Conservation (phyloP, 1,140 invertebrate species). For the Aphidius ervi region DNA sequence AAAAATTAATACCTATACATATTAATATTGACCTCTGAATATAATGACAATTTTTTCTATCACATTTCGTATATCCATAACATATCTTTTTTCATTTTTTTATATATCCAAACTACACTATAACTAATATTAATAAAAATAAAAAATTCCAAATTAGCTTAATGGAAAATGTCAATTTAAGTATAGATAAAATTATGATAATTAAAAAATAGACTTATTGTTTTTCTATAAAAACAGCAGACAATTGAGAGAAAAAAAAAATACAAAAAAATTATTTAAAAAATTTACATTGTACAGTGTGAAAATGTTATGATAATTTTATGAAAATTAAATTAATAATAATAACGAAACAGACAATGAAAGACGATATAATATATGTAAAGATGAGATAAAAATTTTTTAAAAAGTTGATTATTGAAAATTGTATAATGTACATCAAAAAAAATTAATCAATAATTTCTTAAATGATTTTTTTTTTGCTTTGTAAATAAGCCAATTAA, state of each 20-base stretch:
- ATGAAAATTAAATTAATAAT: neutral
- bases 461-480: slow-evolving; percentile 15
- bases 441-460: slow-evolving; percentile 12
- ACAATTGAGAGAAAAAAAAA: slow-evolving; percentile 8
- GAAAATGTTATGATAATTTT: neutral
- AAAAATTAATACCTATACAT: no score
- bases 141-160: slow-evolving; percentile 15
- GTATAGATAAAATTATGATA: slow-evolving; percentile 14
- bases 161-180: slow-evolving; percentile 19
- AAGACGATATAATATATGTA: neutral
- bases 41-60: neutral
- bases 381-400: neutral
- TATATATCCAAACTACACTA: neutral
- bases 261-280: neutral
- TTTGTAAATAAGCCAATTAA: slow-evolving; percentile 24
- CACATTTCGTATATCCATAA: neutral
- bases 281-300: neutral
- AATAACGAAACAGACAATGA: neutral
- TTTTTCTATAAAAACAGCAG: slow-evolving; percentile 20
- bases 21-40: no score
- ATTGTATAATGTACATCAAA: slow-evolving; percentile 12
- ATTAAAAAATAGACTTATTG: slow-evolving; percentile 14
- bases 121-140: neutral
- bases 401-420: slow-evolving; percentile 2
- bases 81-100: neutral